These are phyloP conservation scores for Drosophila recens DNA, from an alignment of 2,888 invertebrate species.

Conservation along the genomic window DNA sequence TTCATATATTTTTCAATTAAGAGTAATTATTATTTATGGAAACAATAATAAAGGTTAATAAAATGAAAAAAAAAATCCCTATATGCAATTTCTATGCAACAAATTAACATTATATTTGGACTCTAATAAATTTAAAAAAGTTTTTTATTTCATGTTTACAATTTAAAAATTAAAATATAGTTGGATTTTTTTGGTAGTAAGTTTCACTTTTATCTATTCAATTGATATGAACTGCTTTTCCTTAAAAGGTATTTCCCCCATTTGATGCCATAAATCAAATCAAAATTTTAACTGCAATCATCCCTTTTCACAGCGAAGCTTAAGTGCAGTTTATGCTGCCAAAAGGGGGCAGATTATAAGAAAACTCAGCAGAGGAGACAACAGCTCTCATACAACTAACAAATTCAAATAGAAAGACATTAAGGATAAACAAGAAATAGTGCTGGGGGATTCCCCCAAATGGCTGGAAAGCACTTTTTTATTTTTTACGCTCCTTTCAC, in stretches of 20 bases:
- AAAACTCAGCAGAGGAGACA: background rate
- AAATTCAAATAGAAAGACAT: conserved; percentile 9
- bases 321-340: background rate
- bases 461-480: background rate
- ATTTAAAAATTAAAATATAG: too few relatives aligned
- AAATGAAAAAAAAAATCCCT: too few relatives aligned
- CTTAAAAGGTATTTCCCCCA: background rate
- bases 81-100: too few relatives aligned
- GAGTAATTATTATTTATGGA: too few relatives aligned
- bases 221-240: background rate
- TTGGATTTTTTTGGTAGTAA: too few relatives aligned
- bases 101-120: too few relatives aligned
- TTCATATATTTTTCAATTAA: too few relatives aligned
- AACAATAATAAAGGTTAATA: too few relatives aligned
- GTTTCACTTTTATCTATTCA: background rate
- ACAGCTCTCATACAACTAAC: background rate
- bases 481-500: background rate
- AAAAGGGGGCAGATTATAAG: background rate
- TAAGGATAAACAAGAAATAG: background rate
- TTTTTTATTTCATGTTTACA: too few relatives aligned
- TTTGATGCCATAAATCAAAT: background rate
- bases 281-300: background rate
- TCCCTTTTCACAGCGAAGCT: background rate
- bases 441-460: background rate
- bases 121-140: too few relatives aligned